phyloP scores from a whole-genome alignment of 2,113 vertebrate genomes.

The Syrrhaptes paradoxus region DNA sequence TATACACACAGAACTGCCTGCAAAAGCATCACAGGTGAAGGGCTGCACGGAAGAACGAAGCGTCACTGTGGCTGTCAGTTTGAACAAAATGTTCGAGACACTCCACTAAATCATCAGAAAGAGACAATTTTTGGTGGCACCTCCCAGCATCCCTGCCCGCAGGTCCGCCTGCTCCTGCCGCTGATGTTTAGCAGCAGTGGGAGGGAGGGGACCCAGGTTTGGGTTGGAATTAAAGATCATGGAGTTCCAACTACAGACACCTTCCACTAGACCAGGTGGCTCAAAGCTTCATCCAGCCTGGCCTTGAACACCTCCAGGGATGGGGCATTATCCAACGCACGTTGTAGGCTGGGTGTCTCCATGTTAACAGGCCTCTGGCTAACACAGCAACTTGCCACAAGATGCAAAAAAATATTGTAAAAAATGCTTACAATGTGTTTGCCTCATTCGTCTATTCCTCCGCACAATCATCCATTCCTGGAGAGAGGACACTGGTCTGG shows the following conservation, averaged over 20 bases:
- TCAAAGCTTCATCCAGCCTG: too few relatives aligned
- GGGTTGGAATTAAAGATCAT: too few relatives aligned
- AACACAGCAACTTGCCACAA: not conserved
- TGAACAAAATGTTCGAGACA: not conserved
- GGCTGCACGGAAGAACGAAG: not conserved
- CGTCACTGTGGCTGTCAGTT: not conserved
- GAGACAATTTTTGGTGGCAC: not conserved
- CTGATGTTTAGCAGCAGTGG: accelerated
- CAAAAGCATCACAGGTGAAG: accelerated
- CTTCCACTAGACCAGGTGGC: too few relatives aligned
- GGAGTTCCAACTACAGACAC: too few relatives aligned
- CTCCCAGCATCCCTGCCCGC: not conserved
- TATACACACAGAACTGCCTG: not conserved
- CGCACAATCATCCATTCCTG: not conserved
- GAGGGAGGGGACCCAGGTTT: not conserved
- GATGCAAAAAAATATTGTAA: not conserved
- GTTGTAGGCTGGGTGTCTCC: not conserved
- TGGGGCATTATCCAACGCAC: not conserved
- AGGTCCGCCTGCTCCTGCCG: not conserved
- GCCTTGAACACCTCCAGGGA: too few relatives aligned
- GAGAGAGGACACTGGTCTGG: not conserved
- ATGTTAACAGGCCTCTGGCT: not conserved
- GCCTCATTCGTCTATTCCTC: not conserved
- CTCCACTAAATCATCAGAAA: not conserved
- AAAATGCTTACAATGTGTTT: not conserved